Base-by-base conservation (phyloP, 2,797 vertebrate species). In the Diceros bicornis region DNA sequence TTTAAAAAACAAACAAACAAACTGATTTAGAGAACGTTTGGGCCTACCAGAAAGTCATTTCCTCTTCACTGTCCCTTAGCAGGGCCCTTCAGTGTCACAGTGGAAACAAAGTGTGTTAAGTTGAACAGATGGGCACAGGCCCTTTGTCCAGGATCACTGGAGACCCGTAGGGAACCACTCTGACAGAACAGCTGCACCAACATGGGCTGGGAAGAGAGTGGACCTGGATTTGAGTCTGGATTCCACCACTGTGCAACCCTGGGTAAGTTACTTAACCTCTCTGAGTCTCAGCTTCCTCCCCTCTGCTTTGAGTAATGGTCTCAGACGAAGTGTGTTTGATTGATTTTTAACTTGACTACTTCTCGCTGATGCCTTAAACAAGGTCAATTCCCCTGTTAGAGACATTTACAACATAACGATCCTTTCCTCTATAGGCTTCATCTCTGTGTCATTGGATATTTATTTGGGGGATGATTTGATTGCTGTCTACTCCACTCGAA, bases 241-340 rank as follows among this genome's bases (percentile, higher is more conserved):
- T 84, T 84, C 23, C 12, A 18, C 59, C 37, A 4, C 85, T 89
- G 57, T 69, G 93, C 52, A 50, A 72, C 44, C 21, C 59, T 88
- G 16, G 37, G 27, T 37, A 89, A 44, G 74, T 79, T 68, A 62
- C 18, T 89, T 66, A 44, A 66, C 25, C 18, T 77, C 5, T 69
- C 83, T 81, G 64, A 86, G 74, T 59, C 68, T 91, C 89, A 23
- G 12, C 57, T 90, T 82, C 47, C 34, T 95, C 41, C 29, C 82
- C 52, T 55, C 4, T 41, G 14, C 61, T 88, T 68, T 79, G 41
- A 37, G 66, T 68, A 86, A 27, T 37, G 41, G 29, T 66, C 47
- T 75, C 78, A 89, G 62, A 61, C 59, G 50, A 94, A 78, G 44
- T 32, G 27, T 89, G 37, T 57, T 83, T 14, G 29, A 68, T 12